phyloP scores from a whole-genome alignment of 2,888 invertebrate genomes.

The Ptilodon capucinus region DNA sequence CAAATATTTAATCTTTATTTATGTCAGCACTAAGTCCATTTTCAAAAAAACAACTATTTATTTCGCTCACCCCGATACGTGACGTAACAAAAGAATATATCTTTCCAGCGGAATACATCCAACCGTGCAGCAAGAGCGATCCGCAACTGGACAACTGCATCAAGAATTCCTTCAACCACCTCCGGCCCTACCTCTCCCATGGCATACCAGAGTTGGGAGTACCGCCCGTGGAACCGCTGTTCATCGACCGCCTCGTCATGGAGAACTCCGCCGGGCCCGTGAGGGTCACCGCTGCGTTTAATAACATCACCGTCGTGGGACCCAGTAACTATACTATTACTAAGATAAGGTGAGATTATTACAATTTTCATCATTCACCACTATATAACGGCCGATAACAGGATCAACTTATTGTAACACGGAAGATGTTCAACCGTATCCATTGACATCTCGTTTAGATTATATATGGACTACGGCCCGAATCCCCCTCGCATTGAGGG shows the following conservation, averaged over 20 bases:
- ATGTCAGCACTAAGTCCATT: too few relatives aligned
- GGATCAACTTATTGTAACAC: too few relatives aligned
- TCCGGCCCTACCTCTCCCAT: constrained; percentile 86
- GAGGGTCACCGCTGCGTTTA: constrained; percentile 87
- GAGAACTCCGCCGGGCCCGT: constrained; percentile 91
- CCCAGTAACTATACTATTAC: constrained; percentile 88
- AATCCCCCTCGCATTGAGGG: too few relatives aligned
- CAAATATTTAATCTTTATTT: too few relatives aligned
- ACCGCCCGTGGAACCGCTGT: constrained; percentile 88
- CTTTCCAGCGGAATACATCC: constrained; percentile 87
- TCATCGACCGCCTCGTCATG: constrained; percentile 87
- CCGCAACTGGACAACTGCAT: constrained; percentile 86
- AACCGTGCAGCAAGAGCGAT: constrained; percentile 86
- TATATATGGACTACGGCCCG: too few relatives aligned
- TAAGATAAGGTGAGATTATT: constrained; percentile 82
- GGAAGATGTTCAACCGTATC: too few relatives aligned
- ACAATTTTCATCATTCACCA: too few relatives aligned
- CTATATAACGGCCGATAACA: too few relatives aligned
- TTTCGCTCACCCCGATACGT: too few relatives aligned
- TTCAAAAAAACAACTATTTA: too few relatives aligned
- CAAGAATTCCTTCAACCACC: constrained; percentile 87
- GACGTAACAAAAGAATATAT: too few relatives aligned
- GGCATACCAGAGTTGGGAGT: constrained; percentile 88
- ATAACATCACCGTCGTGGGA: constrained; percentile 89
- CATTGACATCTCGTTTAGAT: too few relatives aligned